Evolutionary conservation across 2,888 invertebrate species (phyloP), one percentile per base, ranked within the genome.

Genomic region (Rhagonycha fulva): DNA sequence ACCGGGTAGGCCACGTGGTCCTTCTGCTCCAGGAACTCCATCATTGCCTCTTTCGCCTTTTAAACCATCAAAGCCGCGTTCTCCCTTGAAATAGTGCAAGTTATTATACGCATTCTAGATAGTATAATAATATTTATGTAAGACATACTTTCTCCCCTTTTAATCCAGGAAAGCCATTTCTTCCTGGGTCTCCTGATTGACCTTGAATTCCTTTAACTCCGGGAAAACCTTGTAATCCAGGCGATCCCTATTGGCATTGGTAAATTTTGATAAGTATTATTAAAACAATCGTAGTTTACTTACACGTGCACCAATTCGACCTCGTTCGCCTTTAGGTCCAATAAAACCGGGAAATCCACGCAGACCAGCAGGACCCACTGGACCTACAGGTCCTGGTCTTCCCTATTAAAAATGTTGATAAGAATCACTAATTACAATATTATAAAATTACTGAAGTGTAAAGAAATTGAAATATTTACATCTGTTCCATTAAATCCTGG

Each of bases 401-500:
- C 91, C 91, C 83, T 87, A 77, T 81, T 79, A 82, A 68, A 47
- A 1, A n/a, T 47, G 12, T 63, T 24, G 7, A 12, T 24, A 63
- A 62, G 11, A 23, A 14, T 12, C 10, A 23, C 0, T 62, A 19
- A 2, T 5, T 62, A n/a, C 19, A 19, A 19, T 4, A 3, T 19
- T 62, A 19, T n/a, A 19, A 10, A 10, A 62, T 9, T 14, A 62
- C 0, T 19, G 1, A 3, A 28, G 2, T 28, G 28, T 9, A 28
- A 47, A 47, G 0, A n/a, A 12, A n/a, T 47, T n/a, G 5, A 66
- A 12, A n/a, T 66, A 26, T 85, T 87, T 88, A 91, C 91, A 81
- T 88, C 85, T 14, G 90, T 89, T 67, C 92, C 93, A 80, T 91
- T 91, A 66, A 87, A 87, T 30, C 93, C 93, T 0, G 91, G 90